Conservation (phyloP, 2,888 invertebrate genomes). For the Machimus atricapillus region DNA sequence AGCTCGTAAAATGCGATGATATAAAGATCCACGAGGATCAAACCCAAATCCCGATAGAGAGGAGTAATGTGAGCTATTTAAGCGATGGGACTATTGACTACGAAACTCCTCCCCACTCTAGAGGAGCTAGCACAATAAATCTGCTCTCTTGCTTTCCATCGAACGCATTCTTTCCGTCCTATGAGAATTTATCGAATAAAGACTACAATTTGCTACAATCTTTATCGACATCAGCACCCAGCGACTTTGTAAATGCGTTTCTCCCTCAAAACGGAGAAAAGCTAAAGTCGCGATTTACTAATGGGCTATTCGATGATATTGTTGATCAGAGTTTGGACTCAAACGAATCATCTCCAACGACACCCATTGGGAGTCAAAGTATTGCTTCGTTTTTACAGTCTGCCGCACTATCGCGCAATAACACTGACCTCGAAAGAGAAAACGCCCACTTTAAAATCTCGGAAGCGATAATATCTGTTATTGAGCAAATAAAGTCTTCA, state of each 20-base stretch:
- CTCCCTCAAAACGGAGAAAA: slow-evolving; percentile 58
- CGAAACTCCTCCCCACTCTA: slow-evolving; percentile 35
- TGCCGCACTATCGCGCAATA: slow-evolving; percentile 72
- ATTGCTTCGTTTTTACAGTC: slow-evolving; percentile 76
- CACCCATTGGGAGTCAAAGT: slow-evolving; percentile 64
- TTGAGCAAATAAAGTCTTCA: slow-evolving; percentile 76
- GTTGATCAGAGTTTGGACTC: slow-evolving; percentile 56
- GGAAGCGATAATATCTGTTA: slow-evolving; percentile 83
- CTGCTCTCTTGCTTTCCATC: slow-evolving; percentile 41
- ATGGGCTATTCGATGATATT: slow-evolving; percentile 56
- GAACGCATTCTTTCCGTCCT: slow-evolving; percentile 36
- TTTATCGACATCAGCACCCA: slow-evolving; percentile 47
- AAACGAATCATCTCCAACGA: slow-evolving; percentile 57
- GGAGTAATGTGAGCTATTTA: slow-evolving; percentile 1
- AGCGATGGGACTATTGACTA: slow-evolving; percentile 35
- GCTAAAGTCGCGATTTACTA: slow-evolving; percentile 52
- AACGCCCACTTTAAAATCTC: slow-evolving; percentile 87
- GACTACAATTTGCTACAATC: background rate
- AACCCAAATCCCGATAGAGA: slow-evolving; percentile 1
- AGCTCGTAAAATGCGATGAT: slow-evolving; percentile 60
- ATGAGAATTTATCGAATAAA: background rate
- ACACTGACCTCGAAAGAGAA: slow-evolving; percentile 81
- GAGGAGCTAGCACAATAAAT: slow-evolving; percentile 35
- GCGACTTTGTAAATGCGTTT: slow-evolving; percentile 56
- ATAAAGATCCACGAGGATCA: slow-evolving; percentile 62